Percentiles rank a stretch among this genome's conserved stretches.
These are phyloP conservation scores for Hybognathus amarus DNA, from an alignment of 2,797 vertebrate genomes.

Conservation along the genomic window DNA sequence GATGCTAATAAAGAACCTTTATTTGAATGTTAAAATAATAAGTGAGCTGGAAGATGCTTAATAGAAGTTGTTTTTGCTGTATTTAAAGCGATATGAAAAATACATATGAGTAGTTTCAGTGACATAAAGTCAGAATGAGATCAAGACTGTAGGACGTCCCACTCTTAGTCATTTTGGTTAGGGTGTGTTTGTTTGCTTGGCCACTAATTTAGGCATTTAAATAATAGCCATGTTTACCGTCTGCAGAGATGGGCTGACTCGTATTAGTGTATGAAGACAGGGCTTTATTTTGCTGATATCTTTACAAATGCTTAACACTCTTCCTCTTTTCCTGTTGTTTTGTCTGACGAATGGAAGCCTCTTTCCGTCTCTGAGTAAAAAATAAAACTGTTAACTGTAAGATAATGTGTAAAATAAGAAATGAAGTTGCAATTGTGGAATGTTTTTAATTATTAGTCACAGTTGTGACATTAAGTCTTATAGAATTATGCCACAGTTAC, in stretches of 20 bases:
- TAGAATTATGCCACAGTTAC: background rate
- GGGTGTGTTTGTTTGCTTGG: constrained; percentile 29
- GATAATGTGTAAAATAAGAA: background rate
- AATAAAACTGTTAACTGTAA: background rate
- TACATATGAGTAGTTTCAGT: background rate
- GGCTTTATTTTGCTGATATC: constrained; percentile 10
- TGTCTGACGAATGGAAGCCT: background rate
- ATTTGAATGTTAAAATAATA: background rate
- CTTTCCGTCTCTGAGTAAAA: background rate
- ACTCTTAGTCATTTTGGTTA: background rate
- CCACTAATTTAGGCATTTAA: background rate
- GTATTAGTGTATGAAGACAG: background rate
- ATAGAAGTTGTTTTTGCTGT: background rate
- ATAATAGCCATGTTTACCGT: background rate
- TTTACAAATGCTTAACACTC: background rate
- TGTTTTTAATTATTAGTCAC: background rate
- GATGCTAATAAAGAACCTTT: no score
- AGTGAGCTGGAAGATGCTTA: background rate
- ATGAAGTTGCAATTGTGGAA: background rate
- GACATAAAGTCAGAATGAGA: background rate
- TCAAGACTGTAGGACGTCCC: no score
- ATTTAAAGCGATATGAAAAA: background rate
- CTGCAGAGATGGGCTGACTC: background rate
- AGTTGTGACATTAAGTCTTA: background rate
- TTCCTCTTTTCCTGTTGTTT: constrained; percentile 33